Percentiles rank a stretch among this genome's conserved stretches.
These are phyloP conservation scores for Drosophila quadrilineata DNA, from an alignment of 1,140 invertebrate species.

Conservation along the genomic window DNA sequence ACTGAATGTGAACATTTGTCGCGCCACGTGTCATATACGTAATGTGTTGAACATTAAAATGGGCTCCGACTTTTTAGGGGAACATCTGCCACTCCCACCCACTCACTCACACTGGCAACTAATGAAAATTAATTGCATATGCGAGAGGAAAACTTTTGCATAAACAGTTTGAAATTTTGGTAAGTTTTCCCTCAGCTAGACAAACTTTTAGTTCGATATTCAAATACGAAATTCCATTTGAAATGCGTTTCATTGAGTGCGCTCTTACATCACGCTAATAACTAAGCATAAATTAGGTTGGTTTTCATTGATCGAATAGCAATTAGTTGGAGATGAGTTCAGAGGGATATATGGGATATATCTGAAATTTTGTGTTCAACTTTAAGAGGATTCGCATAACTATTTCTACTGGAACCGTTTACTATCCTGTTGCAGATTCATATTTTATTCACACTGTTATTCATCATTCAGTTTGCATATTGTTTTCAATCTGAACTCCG, in stretches of 20 bases:
- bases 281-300: background rate
- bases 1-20: background rate
- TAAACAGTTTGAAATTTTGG: constrained; percentile 8
- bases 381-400: too few species aligned
- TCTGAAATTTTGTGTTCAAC: too few species aligned
- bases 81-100: constrained; percentile 27
- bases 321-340: too few species aligned
- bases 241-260: background rate
- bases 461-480: background rate
- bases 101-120: too few species aligned
- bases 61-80: background rate
- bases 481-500: background rate
- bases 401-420: too few species aligned
- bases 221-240: constrained; percentile 37
- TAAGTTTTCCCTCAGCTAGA: constrained; percentile 22
- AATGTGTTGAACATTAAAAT: background rate
- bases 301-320: background rate
- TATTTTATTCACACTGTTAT: too few species aligned
- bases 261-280: constrained; percentile 5
- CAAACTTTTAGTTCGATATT: constrained; percentile 61
- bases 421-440: too few species aligned
- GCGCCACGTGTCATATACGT: background rate
- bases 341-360: too few species aligned
- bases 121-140: constrained; percentile 64
- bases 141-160: constrained; percentile 16